Conservation (phyloP, 2,888 invertebrate species). For the Drosophila pseudotalamancana region DNA sequence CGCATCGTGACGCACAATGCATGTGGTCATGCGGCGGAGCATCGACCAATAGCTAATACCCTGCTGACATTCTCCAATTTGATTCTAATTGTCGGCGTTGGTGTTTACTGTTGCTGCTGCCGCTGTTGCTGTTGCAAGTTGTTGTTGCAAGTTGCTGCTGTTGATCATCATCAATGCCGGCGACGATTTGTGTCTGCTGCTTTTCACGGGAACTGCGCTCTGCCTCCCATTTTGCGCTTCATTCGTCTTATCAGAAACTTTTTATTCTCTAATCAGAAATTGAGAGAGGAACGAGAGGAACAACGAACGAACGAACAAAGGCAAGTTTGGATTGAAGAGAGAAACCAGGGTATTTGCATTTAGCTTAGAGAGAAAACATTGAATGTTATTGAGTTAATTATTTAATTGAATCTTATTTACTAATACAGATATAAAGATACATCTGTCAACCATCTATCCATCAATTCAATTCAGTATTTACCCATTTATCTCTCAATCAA, state of each 20-base stretch:
- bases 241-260: conserved; percentile 32
- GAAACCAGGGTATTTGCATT: background rate
- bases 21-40: conserved; percentile 49
- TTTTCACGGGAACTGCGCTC: conserved; percentile 4
- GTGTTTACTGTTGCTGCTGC: conserved; percentile 8
- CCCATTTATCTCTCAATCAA: too few species aligned
- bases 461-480: too few species aligned
- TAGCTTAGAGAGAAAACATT: too few species aligned
- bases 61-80: conserved; percentile 53
- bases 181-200: conserved; percentile 38
- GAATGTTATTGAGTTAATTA: too few species aligned
- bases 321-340: background rate
- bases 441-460: too few species aligned
- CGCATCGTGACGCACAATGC: conserved; percentile 69
- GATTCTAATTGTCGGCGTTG: conserved; percentile 67
- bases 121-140: background rate
- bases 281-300: background rate
- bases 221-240: conserved; percentile 33
- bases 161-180: conserved; percentile 43
- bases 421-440: too few species aligned
- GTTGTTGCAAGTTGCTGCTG: conserved; percentile 11
- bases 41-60: conserved; percentile 9
- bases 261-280: conserved; percentile 31
- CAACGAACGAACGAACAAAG: background rate
- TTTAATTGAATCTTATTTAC: too few species aligned